Percentiles rank a stretch among this genome's conserved stretches.
Conservation (phyloP, 2,888 invertebrate species). For the Lumbricus terrestris region DNA sequence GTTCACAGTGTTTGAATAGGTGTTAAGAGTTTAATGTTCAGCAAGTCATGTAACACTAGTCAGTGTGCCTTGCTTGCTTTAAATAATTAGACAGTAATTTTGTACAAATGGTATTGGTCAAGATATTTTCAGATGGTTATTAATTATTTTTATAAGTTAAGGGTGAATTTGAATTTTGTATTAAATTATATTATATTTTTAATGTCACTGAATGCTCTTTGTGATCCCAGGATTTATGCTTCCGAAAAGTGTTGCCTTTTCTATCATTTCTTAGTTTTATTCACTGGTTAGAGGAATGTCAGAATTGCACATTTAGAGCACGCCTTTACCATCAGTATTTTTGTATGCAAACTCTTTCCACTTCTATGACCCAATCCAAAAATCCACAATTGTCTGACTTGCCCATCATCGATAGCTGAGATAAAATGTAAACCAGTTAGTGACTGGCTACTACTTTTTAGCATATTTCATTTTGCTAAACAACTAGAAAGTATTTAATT, state of each 20-base stretch:
- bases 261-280: not conserved
- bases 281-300: not conserved
- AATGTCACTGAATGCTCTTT: not conserved
- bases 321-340: not conserved
- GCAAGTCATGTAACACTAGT: not conserved
- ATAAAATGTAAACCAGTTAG: not conserved
- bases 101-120: not conserved
- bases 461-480: not conserved
- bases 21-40: not conserved
- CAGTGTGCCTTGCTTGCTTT: conserved; percentile 3
- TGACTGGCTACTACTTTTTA: not conserved
- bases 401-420: not conserved
- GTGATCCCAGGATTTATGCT: not conserved
- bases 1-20: not conserved
- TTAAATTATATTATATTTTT: not conserved
- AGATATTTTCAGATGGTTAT: not conserved
- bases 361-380: no score
- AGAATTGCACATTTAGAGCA: not conserved
- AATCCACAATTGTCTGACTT: no score
- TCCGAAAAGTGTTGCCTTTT: not conserved
- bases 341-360: not conserved
- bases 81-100: not conserved
- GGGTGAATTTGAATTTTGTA: not conserved
- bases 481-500: not conserved
- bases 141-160: not conserved